These are phyloP conservation scores for Girardinichthys multiradiatus DNA, from an alignment of 2,113 vertebrate genomes.

Conservation along the genomic window DNA sequence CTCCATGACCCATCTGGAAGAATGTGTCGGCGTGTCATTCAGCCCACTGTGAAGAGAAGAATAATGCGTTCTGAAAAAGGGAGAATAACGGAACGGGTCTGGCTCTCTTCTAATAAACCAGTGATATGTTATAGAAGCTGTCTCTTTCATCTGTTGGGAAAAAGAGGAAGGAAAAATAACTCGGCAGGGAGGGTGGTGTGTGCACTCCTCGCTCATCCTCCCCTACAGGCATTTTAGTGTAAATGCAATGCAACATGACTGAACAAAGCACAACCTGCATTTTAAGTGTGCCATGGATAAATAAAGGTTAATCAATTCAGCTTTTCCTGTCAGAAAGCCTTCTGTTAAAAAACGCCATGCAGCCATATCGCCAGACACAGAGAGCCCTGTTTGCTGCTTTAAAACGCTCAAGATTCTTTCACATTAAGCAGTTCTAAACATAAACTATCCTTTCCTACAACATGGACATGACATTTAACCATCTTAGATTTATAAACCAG, in stretches of 20 bases:
- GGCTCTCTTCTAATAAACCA: conserved; percentile 63
- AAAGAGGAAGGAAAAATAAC: conserved; percentile 16
- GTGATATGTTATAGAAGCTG: conserved; percentile 57
- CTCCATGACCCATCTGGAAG: conserved; percentile 48
- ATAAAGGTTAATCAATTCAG: conserved; percentile 51
- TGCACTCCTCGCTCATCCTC: conserved; percentile 17
- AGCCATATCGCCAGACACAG: neutral
- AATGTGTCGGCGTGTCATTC: conserved; percentile 53
- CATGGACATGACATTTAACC: neutral
- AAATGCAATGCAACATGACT: conserved; percentile 21
- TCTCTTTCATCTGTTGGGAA: conserved; percentile 40
- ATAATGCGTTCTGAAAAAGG: conserved; percentile 49
- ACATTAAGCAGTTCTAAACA: neutral
- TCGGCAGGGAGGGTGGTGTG: conserved; percentile 14
- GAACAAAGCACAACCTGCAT: conserved; percentile 36
- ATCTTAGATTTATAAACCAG: no score
- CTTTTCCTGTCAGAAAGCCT: conserved; percentile 15
- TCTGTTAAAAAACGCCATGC: neutral
- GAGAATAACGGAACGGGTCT: conserved; percentile 43
- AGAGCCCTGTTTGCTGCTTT: neutral
- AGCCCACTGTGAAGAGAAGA: conserved; percentile 47
- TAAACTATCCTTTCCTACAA: neutral
- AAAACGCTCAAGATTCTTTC: neutral
- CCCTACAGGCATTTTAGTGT: conserved; percentile 11
- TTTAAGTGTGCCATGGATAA: conserved; percentile 36